These are phyloP conservation scores for Drosophila rufa DNA, from an alignment of 1,140 invertebrate species.

Conservation along the genomic window DNA sequence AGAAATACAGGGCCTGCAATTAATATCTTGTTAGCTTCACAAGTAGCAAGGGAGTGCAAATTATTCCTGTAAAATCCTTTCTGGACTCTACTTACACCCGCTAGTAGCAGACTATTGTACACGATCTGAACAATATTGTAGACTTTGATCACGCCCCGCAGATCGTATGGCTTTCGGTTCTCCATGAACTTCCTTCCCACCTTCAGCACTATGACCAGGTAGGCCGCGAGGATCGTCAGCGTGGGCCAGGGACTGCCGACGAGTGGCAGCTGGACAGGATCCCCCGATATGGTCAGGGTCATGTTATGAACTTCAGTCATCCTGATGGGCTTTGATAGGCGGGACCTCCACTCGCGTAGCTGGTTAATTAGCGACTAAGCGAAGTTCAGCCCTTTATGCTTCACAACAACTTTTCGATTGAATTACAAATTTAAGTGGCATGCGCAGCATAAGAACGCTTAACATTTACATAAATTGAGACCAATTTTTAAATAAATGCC, in stretches of 20 bases:
- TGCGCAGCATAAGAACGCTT: background rate
- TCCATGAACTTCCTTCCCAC: conserved; percentile 92
- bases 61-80: too few relatives aligned
- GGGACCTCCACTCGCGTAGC: background rate
- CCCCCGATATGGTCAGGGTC: conserved; percentile 8
- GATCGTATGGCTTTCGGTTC: conserved; percentile 91
- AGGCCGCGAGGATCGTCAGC: conserved; percentile 88
- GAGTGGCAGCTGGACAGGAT: conserved; percentile 86
- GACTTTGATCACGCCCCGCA: conserved; percentile 89
- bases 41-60: background rate
- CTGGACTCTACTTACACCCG: conserved; percentile 26
- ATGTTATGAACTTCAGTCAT: conserved; percentile 4
- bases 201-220: conserved; percentile 88
- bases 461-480: conserved; percentile 9
- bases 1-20: conserved; percentile 27
- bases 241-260: conserved; percentile 90
- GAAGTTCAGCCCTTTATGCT: background rate
- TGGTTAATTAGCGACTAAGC: conserved; percentile 1
- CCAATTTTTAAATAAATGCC: background rate
- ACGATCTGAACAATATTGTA: conserved; percentile 91
- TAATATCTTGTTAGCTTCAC: background rate
- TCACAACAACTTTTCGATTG: background rate
- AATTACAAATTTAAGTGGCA: conserved; percentile 10
- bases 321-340: background rate
- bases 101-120: conserved; percentile 35